Percentiles rank a stretch among this genome's conserved stretches.
phyloP scores from a whole-genome alignment of 1,140 invertebrate species.

The Acyrthosiphon pisum region DNA sequence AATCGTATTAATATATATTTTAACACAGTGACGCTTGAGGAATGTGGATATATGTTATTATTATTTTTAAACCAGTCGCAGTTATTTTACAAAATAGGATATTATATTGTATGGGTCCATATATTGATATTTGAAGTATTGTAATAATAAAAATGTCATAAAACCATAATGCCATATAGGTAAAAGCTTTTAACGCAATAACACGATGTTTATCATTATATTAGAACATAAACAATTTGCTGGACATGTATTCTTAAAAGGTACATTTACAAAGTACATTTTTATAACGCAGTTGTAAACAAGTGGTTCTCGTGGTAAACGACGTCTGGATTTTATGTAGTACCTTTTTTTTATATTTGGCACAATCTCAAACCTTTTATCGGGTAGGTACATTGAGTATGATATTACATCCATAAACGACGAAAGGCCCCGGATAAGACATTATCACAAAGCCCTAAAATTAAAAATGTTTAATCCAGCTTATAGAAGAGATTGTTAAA shows the following conservation, averaged over 20 bases:
- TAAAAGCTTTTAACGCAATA: background rate
- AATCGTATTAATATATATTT: background rate
- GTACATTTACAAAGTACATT: slow-evolving; percentile 19
- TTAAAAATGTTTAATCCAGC: background rate
- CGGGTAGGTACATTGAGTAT: background rate
- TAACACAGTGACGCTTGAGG: background rate
- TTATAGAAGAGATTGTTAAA: background rate
- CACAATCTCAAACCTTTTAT: background rate
- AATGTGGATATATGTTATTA: background rate
- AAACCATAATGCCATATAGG: no score
- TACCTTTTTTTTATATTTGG: background rate
- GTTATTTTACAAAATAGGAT: background rate
- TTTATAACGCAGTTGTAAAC: background rate
- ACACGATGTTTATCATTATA: background rate
- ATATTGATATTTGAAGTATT: background rate
- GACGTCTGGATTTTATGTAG: slow-evolving; percentile 32
- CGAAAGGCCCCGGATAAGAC: background rate
- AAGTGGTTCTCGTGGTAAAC: slow-evolving; percentile 37
- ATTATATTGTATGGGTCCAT: background rate
- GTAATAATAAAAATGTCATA: background rate
- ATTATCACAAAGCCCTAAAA: background rate
- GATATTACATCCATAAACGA: background rate
- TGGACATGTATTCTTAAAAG: slow-evolving; percentile 6
- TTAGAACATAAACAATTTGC: background rate
- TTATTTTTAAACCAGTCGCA: background rate